Percentiles rank a stretch among this genome's conserved stretches.
Conservation (phyloP, 2,113 vertebrate species). For the Catagonus wagneri region DNA sequence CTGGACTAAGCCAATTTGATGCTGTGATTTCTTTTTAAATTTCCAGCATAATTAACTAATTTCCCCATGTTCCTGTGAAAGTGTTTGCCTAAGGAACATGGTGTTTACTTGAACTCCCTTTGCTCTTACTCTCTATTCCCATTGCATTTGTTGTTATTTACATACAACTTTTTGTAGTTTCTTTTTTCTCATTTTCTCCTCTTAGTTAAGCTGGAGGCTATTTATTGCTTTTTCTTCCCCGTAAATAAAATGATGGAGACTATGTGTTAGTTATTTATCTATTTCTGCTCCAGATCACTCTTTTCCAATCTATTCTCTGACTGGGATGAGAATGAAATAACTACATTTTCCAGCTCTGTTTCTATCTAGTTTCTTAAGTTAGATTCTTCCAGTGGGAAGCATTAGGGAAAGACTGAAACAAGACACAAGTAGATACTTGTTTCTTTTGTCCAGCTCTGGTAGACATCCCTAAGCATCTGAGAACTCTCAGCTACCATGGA, state of each 20-base stretch:
- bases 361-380: not conserved
- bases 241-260: slow-evolving; percentile 8
- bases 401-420: not conserved
- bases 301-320: not conserved
- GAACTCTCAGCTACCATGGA: not conserved
- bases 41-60: not conserved
- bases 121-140: not conserved
- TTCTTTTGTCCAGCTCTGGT: not conserved
- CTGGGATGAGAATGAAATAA: not conserved
- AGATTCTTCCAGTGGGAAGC: not conserved
- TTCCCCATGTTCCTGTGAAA: not conserved
- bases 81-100: not conserved
- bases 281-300: not conserved
- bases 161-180: not conserved
- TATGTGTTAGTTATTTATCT: not conserved
- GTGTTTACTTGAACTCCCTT: not conserved
- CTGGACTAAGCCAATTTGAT: not conserved
- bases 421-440: too few relatives aligned
- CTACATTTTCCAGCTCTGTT: not conserved
- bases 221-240: not conserved
- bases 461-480: not conserved
- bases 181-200: not conserved
- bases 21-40: not conserved
- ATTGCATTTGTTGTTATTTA: not conserved
- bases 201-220: not conserved